phyloP scores from a whole-genome alignment of 2,888 invertebrate genomes.

The Ptilodon capucinus region DNA sequence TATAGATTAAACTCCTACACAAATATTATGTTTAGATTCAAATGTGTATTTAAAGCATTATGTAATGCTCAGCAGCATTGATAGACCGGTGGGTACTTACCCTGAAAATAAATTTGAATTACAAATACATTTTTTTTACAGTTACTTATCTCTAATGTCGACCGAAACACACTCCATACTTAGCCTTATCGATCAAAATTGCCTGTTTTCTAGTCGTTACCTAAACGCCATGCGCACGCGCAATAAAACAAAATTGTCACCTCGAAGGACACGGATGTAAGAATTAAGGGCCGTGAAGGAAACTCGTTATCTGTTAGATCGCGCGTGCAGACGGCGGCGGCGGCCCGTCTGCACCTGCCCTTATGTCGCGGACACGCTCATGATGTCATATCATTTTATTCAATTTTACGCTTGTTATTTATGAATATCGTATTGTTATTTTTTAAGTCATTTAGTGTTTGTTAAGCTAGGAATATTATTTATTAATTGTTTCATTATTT shows the following conservation, averaged over 20 bases:
- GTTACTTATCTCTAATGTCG: constrained; percentile 12
- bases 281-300: constrained; percentile 48
- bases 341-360: constrained; percentile 56
- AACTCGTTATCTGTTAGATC: constrained; percentile 40
- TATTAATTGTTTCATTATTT: not conserved
- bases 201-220: constrained; percentile 29
- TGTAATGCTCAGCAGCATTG: not conserved
- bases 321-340: constrained; percentile 31
- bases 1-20: not conserved
- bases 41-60: too few relatives aligned
- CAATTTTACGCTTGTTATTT: constrained; percentile 26
- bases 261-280: constrained; percentile 50
- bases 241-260: constrained; percentile 55
- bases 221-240: constrained; percentile 30
- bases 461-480: not conserved
- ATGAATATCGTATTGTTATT: constrained; percentile 11
- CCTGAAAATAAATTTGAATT: not conserved
- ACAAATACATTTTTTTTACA: constrained; percentile 4
- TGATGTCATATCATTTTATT: constrained; percentile 18
- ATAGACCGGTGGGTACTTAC: not conserved
- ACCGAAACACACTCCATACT: constrained; percentile 11
- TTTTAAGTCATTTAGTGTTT: not conserved
- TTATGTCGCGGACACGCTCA: constrained; percentile 29
- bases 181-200: constrained; percentile 23
- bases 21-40: not conserved